Conservation (phyloP, 1,140 invertebrate genomes). For the Armadillidium nasatum region DNA sequence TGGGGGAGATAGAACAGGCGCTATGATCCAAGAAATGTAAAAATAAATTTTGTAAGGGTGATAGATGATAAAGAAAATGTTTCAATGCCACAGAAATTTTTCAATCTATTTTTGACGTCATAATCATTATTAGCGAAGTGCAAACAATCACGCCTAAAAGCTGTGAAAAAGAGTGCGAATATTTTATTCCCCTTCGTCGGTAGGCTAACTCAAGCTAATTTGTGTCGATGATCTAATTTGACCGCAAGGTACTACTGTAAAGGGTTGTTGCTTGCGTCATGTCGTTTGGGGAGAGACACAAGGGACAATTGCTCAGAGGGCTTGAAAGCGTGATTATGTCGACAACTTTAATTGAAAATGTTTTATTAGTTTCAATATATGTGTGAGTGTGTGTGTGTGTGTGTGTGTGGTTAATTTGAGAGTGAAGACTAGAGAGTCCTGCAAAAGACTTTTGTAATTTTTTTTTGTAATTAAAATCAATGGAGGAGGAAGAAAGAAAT, state of each 20-base stretch:
- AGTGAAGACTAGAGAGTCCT: too few relatives aligned
- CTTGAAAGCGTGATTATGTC: not conserved
- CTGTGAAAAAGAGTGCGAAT: too few relatives aligned
- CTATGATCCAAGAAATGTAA: too few relatives aligned
- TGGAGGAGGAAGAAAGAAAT: not conserved
- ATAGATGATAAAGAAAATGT: too few relatives aligned
- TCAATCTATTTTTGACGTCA: too few relatives aligned
- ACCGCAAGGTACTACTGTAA: not conserved
- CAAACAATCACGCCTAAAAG: too few relatives aligned
- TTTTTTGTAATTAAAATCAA: not conserved
- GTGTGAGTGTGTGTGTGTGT: not conserved
- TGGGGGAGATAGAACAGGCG: too few relatives aligned
- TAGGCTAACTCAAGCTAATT: not conserved
- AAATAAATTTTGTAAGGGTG: too few relatives aligned
- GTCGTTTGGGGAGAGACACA: not conserved
- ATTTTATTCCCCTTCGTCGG: too few relatives aligned
- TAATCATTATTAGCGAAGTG: too few relatives aligned
- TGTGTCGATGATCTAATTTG: not conserved
- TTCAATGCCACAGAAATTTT: too few relatives aligned
- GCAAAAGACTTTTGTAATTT: not conserved
- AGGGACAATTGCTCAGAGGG: not conserved
- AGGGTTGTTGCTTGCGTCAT: not conserved
- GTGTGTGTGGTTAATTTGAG: not conserved
- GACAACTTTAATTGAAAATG: conserved; percentile 5
- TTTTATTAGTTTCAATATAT: not conserved